Base-by-base conservation (phyloP, 53 echinoderm and acorn worm genomes). In the Paracentrotus lividus region DNA sequence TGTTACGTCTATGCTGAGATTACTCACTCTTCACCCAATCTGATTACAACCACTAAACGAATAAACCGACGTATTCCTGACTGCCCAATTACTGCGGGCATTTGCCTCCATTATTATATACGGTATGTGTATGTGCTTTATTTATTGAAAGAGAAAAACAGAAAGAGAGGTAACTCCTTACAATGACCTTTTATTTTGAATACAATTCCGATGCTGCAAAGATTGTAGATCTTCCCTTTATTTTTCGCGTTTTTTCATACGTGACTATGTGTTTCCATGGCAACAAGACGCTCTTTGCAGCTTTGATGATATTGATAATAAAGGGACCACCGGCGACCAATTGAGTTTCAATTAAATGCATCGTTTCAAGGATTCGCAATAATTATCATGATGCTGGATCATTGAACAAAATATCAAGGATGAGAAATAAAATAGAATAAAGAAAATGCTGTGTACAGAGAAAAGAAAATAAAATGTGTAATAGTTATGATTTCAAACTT, bases 331-430 rank as follows among this genome's bases (percentile, higher is more conserved):
- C 76, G n/a, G 76, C 42, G 18, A 42, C 76, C 76, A 76, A 76
- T 76, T 42, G 76, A 76, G 42, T 40, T 76, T 42, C 21, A 76
- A 76, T 76, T 76, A 40, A 42, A 40, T 23, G 18, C 76, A 76
- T 36, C 64, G 31, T 29, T 27, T 8, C 64, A 64, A 64, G 27
- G 31, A 64, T 64, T 8, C 27, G 8, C 64, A 31, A 29, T 10
- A 64, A 29, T 64, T 29, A 9, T 13, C 26, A 31, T 64, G 64
- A 64, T 64, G 64, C 64, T 29, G 29, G 64, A 64, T 64, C 8
- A 59, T 59, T 21, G 59, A n/a, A 58, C 23, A 58, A 58, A 23
- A 58, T n/a, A 58, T 23, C 58, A 58, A 21, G 24, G 20, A 58
- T 3, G n/a, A 21, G n/a, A 15, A 54, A 13, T 0, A 59, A 59